Conservation (phyloP, 2,113 vertebrate genomes). For the Gallinago media region DNA sequence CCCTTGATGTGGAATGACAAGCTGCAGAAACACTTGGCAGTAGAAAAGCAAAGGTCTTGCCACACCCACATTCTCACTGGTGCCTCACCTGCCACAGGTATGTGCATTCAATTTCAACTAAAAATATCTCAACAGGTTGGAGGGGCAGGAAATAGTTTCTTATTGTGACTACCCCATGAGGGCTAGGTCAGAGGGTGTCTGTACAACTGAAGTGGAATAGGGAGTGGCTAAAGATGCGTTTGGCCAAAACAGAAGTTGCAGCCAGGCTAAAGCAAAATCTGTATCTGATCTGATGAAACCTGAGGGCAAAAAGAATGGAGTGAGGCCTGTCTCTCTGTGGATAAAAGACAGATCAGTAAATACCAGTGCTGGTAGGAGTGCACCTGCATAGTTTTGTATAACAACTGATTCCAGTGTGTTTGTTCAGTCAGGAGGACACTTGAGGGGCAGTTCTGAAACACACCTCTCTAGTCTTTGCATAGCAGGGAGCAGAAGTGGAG, state of each 20-base stretch:
- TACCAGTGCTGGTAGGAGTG: background rate
- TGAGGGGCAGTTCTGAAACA: constrained; percentile 1
- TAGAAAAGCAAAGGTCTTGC: constrained; percentile 57
- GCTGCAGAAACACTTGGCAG: background rate
- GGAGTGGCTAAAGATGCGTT: constrained; percentile 17
- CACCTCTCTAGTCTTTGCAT: background rate
- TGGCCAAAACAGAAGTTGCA: background rate
- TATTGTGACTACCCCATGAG: background rate
- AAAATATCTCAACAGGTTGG: constrained; percentile 69
- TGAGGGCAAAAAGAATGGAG: background rate
- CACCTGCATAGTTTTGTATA: background rate
- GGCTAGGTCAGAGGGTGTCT: background rate
- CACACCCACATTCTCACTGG: constrained; percentile 70
- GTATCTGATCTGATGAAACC: background rate
- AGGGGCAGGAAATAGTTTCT: constrained; percentile 50
- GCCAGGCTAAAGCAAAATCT: background rate
- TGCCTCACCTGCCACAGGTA: constrained; percentile 77
- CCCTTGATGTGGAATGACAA: constrained; percentile 49
- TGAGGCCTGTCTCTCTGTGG: background rate
- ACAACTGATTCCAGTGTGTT: background rate
- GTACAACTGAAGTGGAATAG: background rate
- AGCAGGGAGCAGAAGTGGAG: background rate
- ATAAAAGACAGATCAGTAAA: background rate
- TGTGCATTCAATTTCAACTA: constrained; percentile 61
- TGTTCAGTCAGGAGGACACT: background rate